Evolutionary conservation across 2,888 invertebrate genomes (phyloP), one percentile per base, ranked within the genome.

Genomic region (Sinopyrophorus schimmeli): DNA sequence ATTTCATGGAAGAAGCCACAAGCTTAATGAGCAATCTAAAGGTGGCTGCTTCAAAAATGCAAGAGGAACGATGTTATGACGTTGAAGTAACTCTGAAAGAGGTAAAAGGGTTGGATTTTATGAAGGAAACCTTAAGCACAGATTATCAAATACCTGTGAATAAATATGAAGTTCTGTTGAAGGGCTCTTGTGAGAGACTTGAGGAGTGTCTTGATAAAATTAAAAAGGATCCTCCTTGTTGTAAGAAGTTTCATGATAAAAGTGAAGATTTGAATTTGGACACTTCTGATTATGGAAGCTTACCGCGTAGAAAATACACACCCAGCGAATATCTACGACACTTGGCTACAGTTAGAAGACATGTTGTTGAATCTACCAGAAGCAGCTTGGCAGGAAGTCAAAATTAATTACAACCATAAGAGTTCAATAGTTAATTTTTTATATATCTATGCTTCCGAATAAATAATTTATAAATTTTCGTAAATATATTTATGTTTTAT

Each of bases 271-370:
- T 70, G 44, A 66, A 66, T 41, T 58, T 60, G 1, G 66, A 69
- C 3, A 69, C 61, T 58, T 74, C 73, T 1, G 74, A 73, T 57
- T 74, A 74, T 50, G 73, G 73, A 0, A 74, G 73, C 52, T 65
- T 73, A 27, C 69, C 73, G 0, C 58, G 69, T 44, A 61, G 64
- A 28, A 60, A 61, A 5, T 54, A 55, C 14, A 74, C 69, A 59
- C 82, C 82, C 1, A 81, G 78, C 41, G 77, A 78, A 50, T 82
- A 80, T 69, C 66, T 82, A 46, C 77, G 76, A 57, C 79, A 82
- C 65, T 72, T 83, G 52, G 77, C 81, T 6, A 72, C 75, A 41
- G 69, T 81, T 67, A 71, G 82, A 56, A 74, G 75, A 60, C 76
- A 81, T 57, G 74, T 80, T 10, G 74, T 82, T 0, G 76, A 76